Conservation (phyloP, 2,888 invertebrate genomes). For the Rosalia funebris region DNA sequence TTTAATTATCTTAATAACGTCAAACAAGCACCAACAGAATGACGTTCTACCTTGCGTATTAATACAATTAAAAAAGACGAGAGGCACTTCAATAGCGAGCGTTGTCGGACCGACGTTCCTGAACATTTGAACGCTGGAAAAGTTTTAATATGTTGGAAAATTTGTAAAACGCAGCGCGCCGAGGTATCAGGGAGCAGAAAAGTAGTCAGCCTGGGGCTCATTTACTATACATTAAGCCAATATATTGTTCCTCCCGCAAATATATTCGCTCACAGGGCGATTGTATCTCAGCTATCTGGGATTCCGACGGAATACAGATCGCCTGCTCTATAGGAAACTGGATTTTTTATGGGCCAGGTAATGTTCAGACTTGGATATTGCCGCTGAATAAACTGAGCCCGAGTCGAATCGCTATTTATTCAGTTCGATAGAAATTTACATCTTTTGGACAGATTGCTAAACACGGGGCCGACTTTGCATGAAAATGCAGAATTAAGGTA, state of each 20-base stretch:
- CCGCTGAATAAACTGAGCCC: slow-evolving; percentile 43
- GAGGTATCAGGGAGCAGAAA: slow-evolving; percentile 35
- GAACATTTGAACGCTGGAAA: slow-evolving; percentile 6
- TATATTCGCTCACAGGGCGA: slow-evolving; percentile 58
- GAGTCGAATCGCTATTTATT: slow-evolving; percentile 32
- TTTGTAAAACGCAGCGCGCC: slow-evolving; percentile 22
- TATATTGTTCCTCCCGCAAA: slow-evolving; percentile 59
- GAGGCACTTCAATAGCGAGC: too few species aligned
- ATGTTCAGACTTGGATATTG: slow-evolving; percentile 62
- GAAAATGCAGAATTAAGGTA: slow-evolving; percentile 36
- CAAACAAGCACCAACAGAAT: too few species aligned
- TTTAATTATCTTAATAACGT: too few species aligned
- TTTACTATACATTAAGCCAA: slow-evolving; percentile 58
- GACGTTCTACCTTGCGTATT: too few species aligned
- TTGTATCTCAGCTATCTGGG: slow-evolving; percentile 59
- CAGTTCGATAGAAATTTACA: slow-evolving; percentile 39
- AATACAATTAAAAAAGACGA: too few species aligned
- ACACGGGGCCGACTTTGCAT: slow-evolving; percentile 29
- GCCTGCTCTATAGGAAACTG: slow-evolving; percentile 56
- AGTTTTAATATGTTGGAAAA: slow-evolving; percentile 26
- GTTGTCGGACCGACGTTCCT: neutral
- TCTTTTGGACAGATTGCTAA: slow-evolving; percentile 37
- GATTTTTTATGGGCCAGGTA: slow-evolving; percentile 61
- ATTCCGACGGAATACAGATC: slow-evolving; percentile 59
- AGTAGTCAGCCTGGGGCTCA: slow-evolving; percentile 50